Conservation (phyloP, 2,888 invertebrate species). For the Melitaea athalia region DNA sequence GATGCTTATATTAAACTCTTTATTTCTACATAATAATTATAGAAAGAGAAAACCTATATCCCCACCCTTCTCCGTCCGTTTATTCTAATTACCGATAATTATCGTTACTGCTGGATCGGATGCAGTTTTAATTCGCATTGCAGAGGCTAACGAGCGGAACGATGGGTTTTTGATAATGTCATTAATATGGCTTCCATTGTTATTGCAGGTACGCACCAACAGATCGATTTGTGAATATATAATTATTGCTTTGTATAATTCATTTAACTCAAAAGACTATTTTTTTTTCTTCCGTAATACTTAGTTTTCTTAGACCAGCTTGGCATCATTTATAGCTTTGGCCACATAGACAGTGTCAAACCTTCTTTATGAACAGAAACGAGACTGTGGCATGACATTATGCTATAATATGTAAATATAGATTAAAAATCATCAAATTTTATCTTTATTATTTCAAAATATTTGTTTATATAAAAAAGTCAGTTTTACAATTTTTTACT, state of each 20-base stretch:
- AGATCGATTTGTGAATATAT: conserved; percentile 18
- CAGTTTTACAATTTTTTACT: too few relatives aligned
- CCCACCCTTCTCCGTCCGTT: conserved; percentile 47
- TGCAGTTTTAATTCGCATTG: conserved; percentile 76
- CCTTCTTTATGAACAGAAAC: too few relatives aligned
- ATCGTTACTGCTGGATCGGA: conserved; percentile 59
- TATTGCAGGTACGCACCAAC: conserved; percentile 38
- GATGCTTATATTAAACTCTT: not conserved
- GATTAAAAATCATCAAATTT: too few relatives aligned
- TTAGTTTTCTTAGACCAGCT: too few relatives aligned
- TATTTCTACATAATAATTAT: not conserved
- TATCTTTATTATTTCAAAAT: too few relatives aligned
- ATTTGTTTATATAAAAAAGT: too few relatives aligned
- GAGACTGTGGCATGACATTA: too few relatives aligned
- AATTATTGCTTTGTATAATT: not conserved
- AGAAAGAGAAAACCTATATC: conserved; percentile 28
- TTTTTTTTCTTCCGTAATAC: too few relatives aligned
- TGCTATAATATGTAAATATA: too few relatives aligned
- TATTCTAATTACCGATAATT: conserved; percentile 74
- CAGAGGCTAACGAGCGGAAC: conserved; percentile 65
- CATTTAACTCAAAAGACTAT: too few relatives aligned
- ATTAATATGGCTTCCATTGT: conserved; percentile 57
- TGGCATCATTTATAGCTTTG: too few relatives aligned
- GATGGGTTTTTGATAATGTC: conserved; percentile 74
- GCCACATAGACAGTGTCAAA: too few relatives aligned